These are phyloP conservation scores for Stictonetta naevosa DNA, from an alignment of 2,113 vertebrate genomes.

Conservation along the genomic window DNA sequence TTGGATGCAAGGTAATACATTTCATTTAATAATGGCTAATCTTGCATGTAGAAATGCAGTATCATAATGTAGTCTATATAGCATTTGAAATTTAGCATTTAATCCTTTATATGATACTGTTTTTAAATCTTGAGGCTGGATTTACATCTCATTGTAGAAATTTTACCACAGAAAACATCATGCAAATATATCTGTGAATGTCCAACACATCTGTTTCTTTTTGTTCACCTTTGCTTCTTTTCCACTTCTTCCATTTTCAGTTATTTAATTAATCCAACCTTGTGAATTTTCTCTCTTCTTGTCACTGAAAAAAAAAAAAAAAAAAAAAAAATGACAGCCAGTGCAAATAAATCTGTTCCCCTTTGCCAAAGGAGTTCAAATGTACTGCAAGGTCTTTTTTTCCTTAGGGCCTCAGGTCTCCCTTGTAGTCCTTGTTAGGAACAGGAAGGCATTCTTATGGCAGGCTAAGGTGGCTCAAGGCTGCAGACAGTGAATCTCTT, in stretches of 20 bases:
- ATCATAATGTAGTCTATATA: fast-evolving
- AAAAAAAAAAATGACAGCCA: not conserved
- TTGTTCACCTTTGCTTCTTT: not conserved
- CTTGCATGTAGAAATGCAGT: not conserved
- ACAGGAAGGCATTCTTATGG: not conserved
- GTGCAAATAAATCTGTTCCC: not conserved
- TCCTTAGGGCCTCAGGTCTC: not conserved
- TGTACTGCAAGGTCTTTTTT: not conserved
- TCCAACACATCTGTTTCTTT: not conserved
- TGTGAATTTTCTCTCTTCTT: not conserved
- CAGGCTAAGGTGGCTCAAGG: not conserved
- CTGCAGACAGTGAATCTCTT: not conserved
- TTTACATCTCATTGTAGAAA: not conserved
- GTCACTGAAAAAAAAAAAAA: not conserved
- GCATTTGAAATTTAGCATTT: not conserved
- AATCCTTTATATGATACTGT: not conserved
- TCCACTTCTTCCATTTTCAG: not conserved
- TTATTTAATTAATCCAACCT: not conserved
- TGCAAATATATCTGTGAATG: not conserved
- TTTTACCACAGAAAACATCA: not conserved
- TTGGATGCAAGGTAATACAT: not conserved
- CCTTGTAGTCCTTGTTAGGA: not conserved
- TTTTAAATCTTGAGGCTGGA: not conserved
- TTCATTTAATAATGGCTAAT: not conserved
- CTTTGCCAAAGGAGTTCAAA: not conserved